Evolutionary conservation across 2,113 vertebrate genomes (phyloP), one percentile per base, ranked within the genome.

Genomic region (Ondatra zibethicus): DNA sequence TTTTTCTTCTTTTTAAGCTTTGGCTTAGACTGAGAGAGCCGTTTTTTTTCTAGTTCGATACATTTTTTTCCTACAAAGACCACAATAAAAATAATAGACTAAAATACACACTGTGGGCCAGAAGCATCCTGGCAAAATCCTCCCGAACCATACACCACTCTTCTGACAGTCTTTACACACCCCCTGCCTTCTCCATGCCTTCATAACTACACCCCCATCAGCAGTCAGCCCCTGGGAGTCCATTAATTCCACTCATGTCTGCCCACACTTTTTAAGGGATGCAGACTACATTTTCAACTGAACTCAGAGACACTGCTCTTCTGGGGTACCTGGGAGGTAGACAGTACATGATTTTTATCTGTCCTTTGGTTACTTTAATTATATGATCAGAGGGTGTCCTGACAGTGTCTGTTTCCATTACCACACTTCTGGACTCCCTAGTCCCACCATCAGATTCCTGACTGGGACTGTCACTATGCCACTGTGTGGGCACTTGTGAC

Each of bases 1-100:
- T 99, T 99, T 92, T 99, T 99, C 98, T 99, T 99, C 98, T 99
- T 99, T 98, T 99, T 99, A 94, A 97, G 91, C 97, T 99, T 99
- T 97, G 97, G 96, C 95, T 98, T 99, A 68, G 98, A 97, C 66
- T 98, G 99, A 16, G 97, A 97, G 7, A 96, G 97, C 89, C 98
- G 98, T 97, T 99, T 99, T 89, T 99, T 99, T 97, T 99, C 99
- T 75, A 99, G 95, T 47, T 99, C 99, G 94, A 98, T 90, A 70
- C 98, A 98, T 97, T 99, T 99, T 95, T 99, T 99, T n/a, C 99
- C 99, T 99, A 94, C 17, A 93, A 96, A 97, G 97, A 76, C 91
- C 72, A 63, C n/a, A 96, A 23, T 92, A 66, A 73, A 89, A 89
- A 91, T 27, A 39, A 76, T 4, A 55, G 68, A 68, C 39, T 45